Base-by-base conservation (phyloP, 2,888 invertebrate genomes). In the Stenoptilia bipunctidactyla region DNA sequence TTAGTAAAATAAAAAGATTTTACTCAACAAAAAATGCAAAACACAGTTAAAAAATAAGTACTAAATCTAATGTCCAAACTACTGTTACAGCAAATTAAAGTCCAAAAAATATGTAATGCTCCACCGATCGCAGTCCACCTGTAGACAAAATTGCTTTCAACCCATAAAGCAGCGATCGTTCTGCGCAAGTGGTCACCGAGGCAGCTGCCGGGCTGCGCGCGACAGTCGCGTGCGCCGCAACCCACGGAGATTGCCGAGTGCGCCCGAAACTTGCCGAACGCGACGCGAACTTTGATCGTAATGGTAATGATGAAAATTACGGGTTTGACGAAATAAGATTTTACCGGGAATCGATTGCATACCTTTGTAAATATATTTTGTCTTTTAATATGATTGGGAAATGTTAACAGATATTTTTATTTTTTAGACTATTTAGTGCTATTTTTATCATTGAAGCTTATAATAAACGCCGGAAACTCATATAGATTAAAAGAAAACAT, bases 161-260 rank as follows among this genome's bases (percentile, higher is more conserved):
- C 9, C 30, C 30, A 30, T 30, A 30, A 30, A 30, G 30, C 30
- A 10, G 30, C 30, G 30, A 3, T 64, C 61, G 66, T 68, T 70
- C 62, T 66, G 66, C 65, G 61, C 71, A 70, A 69, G 66, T 66
- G 72, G 62, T 51, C 60, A 57, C 48, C 44, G 51, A 25, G 56
- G 66, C 66, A 66, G 69, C 67, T 61, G 61, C 53, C 37, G 13
- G 40, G 50, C 45, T 37, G 51, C 56, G 61, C 75, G 73, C 66
- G 80, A 48, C 63, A 46, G 72, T 66, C 80, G 76, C 80, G 79
- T 76, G 76, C 73, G 66, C 50, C 59, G 65, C 51, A 56, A 55
- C 69, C 72, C 73, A 65, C 74, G 13, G 14, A 34, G 13, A 34
- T 13, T 13, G 13, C 14, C 34, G 76, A 70, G 61, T 53, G 58